Evolutionary conservation across 1,140 invertebrate genomes (phyloP).

Genomic region (Trachymyrmex septentrionalis): DNA sequence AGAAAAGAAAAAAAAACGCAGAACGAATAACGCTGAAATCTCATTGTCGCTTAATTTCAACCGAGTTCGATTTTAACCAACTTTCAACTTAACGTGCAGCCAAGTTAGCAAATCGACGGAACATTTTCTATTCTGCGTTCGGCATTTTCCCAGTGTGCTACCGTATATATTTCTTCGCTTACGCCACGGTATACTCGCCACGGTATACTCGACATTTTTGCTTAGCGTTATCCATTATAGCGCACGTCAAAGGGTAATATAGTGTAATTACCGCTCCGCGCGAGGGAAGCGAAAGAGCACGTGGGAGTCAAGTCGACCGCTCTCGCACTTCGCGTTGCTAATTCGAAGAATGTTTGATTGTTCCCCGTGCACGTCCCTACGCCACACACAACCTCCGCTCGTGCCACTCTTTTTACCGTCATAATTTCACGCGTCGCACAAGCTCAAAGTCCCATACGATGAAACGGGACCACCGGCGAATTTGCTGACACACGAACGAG

Average conservation of each 20-base stretch:
- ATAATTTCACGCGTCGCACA: constrained; percentile 81
- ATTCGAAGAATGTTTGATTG: constrained; percentile 80
- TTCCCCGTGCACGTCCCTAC: constrained; percentile 39
- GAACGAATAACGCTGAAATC: not conserved
- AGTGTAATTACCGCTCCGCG: constrained; percentile 67
- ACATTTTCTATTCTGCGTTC: not conserved
- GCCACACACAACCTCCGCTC: constrained; percentile 39
- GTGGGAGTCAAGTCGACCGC: constrained; percentile 60
- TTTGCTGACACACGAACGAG: constrained; percentile 60
- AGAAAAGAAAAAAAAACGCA: not conserved
- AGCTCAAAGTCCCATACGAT: constrained; percentile 77
- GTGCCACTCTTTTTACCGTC: constrained; percentile 66
- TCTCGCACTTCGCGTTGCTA: constrained; percentile 76
- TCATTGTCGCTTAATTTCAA: constrained; percentile 18
- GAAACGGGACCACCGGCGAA: constrained; percentile 74
- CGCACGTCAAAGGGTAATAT: constrained; percentile 61
- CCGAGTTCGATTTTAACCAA: not conserved
- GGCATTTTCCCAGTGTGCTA: not conserved
- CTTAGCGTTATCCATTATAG: constrained; percentile 52
- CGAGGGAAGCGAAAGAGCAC: constrained; percentile 64
- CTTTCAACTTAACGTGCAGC: not conserved
- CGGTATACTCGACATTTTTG: constrained; percentile 53
- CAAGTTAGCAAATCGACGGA: not conserved
- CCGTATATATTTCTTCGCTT: not conserved
- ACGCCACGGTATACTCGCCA: no score